A percentile compares a stretch with the other conserved stretches of the same genome.
Conservation (phyloP, 2,888 invertebrate species). For the Apomyelois bistriatella region DNA sequence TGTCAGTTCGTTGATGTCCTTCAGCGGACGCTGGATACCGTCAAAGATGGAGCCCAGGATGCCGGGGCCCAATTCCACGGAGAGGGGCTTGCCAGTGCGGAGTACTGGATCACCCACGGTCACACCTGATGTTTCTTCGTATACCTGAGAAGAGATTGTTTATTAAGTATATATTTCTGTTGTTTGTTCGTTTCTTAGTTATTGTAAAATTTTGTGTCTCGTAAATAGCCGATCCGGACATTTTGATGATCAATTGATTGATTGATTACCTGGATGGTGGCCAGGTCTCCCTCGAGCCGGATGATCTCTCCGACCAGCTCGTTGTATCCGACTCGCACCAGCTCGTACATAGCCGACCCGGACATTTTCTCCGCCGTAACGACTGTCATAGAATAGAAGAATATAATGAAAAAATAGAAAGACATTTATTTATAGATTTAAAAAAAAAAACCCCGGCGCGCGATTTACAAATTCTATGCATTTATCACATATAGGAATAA, state of each 20-base stretch:
- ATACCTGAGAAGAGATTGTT: constrained; percentile 82
- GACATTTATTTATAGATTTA: no score
- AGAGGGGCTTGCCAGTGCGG: constrained; percentile 98
- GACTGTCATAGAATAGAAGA: constrained; percentile 79
- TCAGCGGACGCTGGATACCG: constrained; percentile 99
- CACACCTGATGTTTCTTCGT: constrained; percentile 98
- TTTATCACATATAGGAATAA: no score
- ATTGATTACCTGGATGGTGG: constrained; percentile 95
- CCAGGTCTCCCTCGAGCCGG: constrained; percentile 99
- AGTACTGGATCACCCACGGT: constrained; percentile 99
- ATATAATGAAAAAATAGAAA: no score
- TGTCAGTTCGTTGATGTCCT: constrained; percentile 96
- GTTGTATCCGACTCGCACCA: constrained; percentile 98
- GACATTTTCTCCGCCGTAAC: constrained; percentile 99
- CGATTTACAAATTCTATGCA: no score
- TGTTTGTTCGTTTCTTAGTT: no score
- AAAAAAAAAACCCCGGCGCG: no score
- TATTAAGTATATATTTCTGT: not conserved
- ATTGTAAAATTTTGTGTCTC: no score
- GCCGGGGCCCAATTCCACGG: constrained; percentile 99
- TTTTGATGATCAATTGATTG: not conserved
- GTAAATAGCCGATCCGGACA: no score
- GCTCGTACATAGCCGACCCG: constrained; percentile 99
- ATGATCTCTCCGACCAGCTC: constrained; percentile 99
- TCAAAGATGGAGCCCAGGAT: constrained; percentile 99